Evolutionary conservation across 2,113 vertebrate species (phyloP).

Genomic region (Cinclus cinclus): DNA sequence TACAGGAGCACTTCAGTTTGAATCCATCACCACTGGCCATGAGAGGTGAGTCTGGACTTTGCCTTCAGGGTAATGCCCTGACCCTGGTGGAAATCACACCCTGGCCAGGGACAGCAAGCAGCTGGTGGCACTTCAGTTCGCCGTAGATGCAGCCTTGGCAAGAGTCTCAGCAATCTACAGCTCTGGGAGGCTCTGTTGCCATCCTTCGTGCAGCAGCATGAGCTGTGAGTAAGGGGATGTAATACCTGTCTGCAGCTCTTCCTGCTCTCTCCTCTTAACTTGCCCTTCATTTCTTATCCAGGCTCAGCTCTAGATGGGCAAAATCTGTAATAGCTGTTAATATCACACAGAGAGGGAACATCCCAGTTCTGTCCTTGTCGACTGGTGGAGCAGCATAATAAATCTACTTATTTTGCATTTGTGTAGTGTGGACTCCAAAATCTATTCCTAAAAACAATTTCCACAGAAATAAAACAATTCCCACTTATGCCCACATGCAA

Average conservation of each 20-base stretch:
- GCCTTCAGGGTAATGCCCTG: not conserved
- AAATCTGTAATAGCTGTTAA: not conserved
- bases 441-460: not conserved
- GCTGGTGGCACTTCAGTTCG: not conserved
- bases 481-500: not conserved
- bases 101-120: not conserved
- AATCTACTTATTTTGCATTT: not conserved
- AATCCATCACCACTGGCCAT: fast-evolving
- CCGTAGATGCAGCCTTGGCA: not conserved
- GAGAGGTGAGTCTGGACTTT: fast-evolving
- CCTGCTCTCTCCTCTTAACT: not conserved
- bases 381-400: not conserved
- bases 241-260: not conserved
- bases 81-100: not conserved
- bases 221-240: not conserved
- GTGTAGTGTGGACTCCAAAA: not conserved
- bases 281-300: not conserved
- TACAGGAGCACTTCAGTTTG: not conserved
- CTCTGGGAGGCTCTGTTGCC: not conserved
- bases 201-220: not conserved
- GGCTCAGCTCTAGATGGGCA: not conserved
- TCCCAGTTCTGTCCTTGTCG: not conserved
- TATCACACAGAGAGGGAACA: not conserved
- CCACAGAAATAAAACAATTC: conserved; percentile 10
- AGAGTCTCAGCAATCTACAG: not conserved